A percentile compares a stretch with the other conserved stretches of the same genome.
Evolutionary conservation across 2,797 vertebrate species (phyloP).

Genomic region (Parambassis ranga): DNA sequence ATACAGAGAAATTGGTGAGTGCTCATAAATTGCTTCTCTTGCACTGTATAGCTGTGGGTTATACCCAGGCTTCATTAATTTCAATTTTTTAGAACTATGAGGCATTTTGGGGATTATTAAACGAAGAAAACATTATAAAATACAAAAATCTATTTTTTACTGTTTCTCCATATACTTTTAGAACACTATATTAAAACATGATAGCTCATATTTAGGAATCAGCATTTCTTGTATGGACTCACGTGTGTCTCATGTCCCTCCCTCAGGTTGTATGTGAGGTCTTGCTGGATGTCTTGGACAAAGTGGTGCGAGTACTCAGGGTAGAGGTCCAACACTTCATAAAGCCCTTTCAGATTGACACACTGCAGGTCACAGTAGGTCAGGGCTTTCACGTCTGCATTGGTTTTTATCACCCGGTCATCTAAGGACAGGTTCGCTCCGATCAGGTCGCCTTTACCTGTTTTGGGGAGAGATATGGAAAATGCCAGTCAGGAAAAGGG

Average conservation of each 20-base stretch:
- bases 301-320: constrained; percentile 95
- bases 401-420: constrained; percentile 96
- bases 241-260: constrained; percentile 94
- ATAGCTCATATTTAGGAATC: no score
- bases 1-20: constrained; percentile 4
- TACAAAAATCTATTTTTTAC: neutral
- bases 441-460: constrained; percentile 97
- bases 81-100: neutral
- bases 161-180: no score
- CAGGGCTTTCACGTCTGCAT: constrained; percentile 95
- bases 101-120: neutral
- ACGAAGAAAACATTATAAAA: neutral
- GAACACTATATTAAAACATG: no score
- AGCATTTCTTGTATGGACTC: constrained; percentile 67
- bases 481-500: constrained; percentile 1
- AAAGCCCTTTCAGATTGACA: constrained; percentile 93
- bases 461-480: constrained; percentile 28
- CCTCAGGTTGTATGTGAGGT: constrained; percentile 96
- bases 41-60: neutral
- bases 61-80: constrained; percentile 3
- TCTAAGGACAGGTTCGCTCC: constrained; percentile 93
- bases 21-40: constrained; percentile 7
- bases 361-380: constrained; percentile 99
- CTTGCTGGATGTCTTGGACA: constrained; percentile 93
- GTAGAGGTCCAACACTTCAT: constrained; percentile 95